Evolutionary conservation across 2,888 invertebrate species (phyloP).

Genomic region (Drosophila kuntzei): DNA sequence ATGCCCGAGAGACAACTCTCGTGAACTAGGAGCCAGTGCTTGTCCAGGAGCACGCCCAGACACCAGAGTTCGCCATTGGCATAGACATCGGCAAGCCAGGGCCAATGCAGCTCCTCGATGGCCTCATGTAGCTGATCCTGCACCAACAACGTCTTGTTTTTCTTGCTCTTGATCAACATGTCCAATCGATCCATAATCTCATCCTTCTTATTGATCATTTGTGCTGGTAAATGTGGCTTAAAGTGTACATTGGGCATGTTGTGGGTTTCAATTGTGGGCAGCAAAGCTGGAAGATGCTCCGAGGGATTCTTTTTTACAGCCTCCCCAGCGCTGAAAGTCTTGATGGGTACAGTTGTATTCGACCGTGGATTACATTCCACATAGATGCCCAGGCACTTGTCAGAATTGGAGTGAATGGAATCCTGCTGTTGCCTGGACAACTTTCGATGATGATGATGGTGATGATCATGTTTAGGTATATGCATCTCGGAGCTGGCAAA

Average conservation of each 20-base stretch:
- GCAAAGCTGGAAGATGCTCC: conserved; percentile 46
- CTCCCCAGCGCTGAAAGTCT: conserved; percentile 77
- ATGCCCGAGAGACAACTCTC: conserved; percentile 86
- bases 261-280: conserved; percentile 67
- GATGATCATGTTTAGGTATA: background rate
- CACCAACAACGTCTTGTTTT: conserved; percentile 78
- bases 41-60: conserved; percentile 89
- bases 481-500: conserved; percentile 52
- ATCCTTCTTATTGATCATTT: conserved; percentile 70
- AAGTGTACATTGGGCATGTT: conserved; percentile 76
- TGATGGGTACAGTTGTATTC: conserved; percentile 75
- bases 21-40: conserved; percentile 89
- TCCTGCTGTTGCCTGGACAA: conserved; percentile 50
- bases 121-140: conserved; percentile 80
- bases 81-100: conserved; percentile 91
- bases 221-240: conserved; percentile 61
- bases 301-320: conserved; percentile 38
- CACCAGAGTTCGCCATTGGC: conserved; percentile 90
- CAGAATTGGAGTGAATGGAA: conserved; percentile 48
- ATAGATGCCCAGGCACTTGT: conserved; percentile 80
- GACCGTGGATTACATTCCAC: conserved; percentile 81
- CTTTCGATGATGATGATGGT: background rate
- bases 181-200: conserved; percentile 77
- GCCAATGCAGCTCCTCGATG: conserved; percentile 86
- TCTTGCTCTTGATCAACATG: conserved; percentile 74